Evolutionary conservation across 2,888 invertebrate genomes (phyloP), one percentile per base, ranked within the genome.

Genomic region (Scrobipalpa atriplicella): DNA sequence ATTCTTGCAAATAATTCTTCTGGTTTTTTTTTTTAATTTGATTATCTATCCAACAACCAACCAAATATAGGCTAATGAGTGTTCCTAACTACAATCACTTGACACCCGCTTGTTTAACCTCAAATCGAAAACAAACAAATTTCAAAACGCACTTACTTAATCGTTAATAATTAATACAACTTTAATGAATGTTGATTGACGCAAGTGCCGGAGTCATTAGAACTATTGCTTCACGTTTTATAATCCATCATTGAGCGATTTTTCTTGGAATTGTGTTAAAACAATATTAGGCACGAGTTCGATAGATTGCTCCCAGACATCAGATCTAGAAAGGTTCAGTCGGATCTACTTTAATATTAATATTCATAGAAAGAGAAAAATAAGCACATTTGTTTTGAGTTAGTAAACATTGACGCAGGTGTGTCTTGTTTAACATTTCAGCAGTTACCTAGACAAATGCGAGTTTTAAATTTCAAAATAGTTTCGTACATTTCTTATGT

Each of bases 71-170:
- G 58, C 10, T 58, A 58, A 38, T 38, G 58, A 13, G 56, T 7
- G 5, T 9, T 36, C n/a, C 29, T 13, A 16, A 36, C 16, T 13
- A 18, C 3, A 36, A 38, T n/a, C 18, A 16, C 9, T 58, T 8
- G 10, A n/a, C 58, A n/a, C 38, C 38, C 58, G 38, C 29, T 58
- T 58, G 61, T 61, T 19, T 61, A 61, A 41, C 61, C 61, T 61
- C 61, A 61, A 61, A 61, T 61, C 2, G 13, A 61, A 61, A 61
- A 61, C 61, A 61, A 61, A 41, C 19, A 19, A 36, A 61, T 61
- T 61, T 61, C 61, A 19, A 61, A 61, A 61, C 19, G 7, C 41
- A 61, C 58, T 58, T 58, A 58, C 16, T 58, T n/a, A 38, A 58
- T 58, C 36, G 36, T 56, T 56, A 38, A 36, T 38, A 36, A 58